Percentiles rank a stretch among this genome's conserved stretches.
Conservation (phyloP, 2,797 vertebrate species). For the Megaceryle alcyon region DNA sequence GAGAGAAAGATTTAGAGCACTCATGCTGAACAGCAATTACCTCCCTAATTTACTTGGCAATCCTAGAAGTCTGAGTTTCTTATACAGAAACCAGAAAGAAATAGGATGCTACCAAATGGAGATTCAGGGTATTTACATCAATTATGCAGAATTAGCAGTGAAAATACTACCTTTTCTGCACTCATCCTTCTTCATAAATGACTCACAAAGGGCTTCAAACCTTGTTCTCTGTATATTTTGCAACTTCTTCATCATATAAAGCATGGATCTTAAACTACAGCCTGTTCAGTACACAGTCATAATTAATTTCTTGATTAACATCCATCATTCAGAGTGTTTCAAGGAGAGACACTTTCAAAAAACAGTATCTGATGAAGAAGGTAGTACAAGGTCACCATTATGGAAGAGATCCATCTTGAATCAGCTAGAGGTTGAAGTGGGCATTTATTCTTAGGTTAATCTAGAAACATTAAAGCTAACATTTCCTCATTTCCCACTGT, state of each 20-base stretch:
- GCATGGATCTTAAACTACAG: neutral
- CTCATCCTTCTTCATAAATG: neutral
- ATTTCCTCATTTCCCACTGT: neutral
- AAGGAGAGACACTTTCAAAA: neutral
- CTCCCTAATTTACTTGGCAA: slow-evolving; percentile 4
- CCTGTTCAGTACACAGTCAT: neutral
- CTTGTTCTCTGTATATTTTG: neutral
- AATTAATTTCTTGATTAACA: neutral
- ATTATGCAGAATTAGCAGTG: neutral
- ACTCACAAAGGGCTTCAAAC: neutral
- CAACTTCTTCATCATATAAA: neutral
- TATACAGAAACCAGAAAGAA: neutral
- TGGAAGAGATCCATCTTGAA: neutral
- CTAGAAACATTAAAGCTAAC: neutral
- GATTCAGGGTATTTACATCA: neutral
- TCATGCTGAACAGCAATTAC: neutral
- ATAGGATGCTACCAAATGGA: neutral
- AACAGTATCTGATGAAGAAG: neutral
- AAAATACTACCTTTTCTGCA: neutral
- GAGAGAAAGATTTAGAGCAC: slow-evolving; percentile 25
- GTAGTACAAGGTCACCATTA: neutral
- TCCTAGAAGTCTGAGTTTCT: neutral
- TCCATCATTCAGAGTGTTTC: neutral
- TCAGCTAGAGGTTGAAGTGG: neutral
- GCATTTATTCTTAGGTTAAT: neutral